A percentile compares a stretch with the other conserved stretches of the same genome.
Evolutionary conservation across 2,797 vertebrate species (phyloP).

Genomic region (Falco cherrug): DNA sequence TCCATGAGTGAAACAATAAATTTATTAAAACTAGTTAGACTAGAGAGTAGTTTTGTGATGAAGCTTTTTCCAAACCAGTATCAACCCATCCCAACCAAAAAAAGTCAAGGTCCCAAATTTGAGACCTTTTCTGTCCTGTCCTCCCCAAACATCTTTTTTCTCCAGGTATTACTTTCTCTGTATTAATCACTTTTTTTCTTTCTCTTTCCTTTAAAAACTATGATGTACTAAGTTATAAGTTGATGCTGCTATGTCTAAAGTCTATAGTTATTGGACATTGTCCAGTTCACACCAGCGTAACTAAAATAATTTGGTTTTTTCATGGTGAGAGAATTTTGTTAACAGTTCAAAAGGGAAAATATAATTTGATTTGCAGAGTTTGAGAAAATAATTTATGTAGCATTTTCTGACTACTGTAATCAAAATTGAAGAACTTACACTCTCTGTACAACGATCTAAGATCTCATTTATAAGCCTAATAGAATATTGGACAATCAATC

Average conservation of each 20-base stretch:
- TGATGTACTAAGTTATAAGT: background rate
- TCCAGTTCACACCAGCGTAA: background rate
- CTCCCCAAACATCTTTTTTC: accelerated
- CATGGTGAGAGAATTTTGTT: conserved; percentile 18
- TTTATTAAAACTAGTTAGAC: background rate
- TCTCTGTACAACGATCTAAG: conserved; percentile 26
- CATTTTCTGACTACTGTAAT: conserved; percentile 16
- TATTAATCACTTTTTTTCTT: background rate
- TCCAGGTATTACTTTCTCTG: background rate
- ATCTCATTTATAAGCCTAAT: conserved; percentile 43
- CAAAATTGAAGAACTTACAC: conserved; percentile 27
- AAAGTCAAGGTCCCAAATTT: background rate
- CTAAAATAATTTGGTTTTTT: background rate
- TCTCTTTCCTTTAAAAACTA: background rate
- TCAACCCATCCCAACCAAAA: accelerated
- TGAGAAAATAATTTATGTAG: conserved; percentile 21
- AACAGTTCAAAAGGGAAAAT: conserved; percentile 12
- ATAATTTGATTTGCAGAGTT: background rate
- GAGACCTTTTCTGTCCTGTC: accelerated
- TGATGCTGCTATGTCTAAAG: background rate
- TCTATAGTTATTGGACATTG: background rate
- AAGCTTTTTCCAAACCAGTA: background rate
- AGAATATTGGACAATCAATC: conserved; percentile 50
- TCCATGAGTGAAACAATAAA: background rate
- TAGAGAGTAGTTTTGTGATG: background rate